Evolutionary conservation across 2,888 invertebrate genomes (phyloP).

Genomic region (Ochropleura plecta): DNA sequence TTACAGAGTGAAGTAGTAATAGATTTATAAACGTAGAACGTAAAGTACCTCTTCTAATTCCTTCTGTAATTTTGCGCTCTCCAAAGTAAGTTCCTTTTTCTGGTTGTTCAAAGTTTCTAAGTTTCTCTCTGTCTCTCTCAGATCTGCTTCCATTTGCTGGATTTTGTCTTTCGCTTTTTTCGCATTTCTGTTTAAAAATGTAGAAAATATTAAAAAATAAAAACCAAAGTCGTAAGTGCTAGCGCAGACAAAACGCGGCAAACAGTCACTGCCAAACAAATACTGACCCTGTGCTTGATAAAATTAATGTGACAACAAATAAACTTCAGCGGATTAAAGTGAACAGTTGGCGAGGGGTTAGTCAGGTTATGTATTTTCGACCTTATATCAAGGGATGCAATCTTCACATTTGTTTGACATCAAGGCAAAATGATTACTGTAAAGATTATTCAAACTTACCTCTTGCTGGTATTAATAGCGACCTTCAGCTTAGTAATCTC

Average conservation of each 20-base stretch:
- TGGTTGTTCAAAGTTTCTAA: conserved; percentile 90
- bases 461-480: conserved; percentile 91
- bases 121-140: conserved; percentile 92
- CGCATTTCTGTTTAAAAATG: conserved; percentile 90
- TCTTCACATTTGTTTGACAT: not conserved
- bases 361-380: not conserved
- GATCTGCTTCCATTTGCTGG: conserved; percentile 93
- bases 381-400: not conserved
- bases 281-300: not conserved
- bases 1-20: not conserved
- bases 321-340: not conserved
- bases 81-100: conserved; percentile 90
- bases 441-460: conserved; percentile 71
- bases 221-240: not conserved
- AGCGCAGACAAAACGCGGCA: not conserved
- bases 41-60: conserved; percentile 88
- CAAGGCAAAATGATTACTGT: not conserved
- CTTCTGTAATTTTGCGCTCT: conserved; percentile 88
- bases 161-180: conserved; percentile 94
- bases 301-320: not conserved
- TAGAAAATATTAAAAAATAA: no score
- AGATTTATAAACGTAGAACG: not conserved
- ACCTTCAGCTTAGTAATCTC: conserved; percentile 93
- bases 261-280: not conserved
- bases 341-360: not conserved